Evolutionary conservation across 2,113 vertebrate genomes (phyloP), one percentile per base, ranked within the genome.

Genomic region (Festucalex cinctus): DNA sequence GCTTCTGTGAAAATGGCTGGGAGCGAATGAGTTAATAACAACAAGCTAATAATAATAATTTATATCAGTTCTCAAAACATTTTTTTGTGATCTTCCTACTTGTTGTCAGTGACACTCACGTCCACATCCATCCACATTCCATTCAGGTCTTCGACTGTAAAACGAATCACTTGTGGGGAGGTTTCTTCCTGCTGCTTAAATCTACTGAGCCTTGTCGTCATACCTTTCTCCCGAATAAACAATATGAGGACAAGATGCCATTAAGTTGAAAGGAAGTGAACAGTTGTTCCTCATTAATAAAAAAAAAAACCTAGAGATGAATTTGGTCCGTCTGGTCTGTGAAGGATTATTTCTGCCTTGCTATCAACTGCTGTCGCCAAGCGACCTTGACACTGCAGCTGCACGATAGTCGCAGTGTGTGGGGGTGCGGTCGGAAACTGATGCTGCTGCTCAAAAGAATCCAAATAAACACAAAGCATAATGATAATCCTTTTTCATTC

Each of bases 41-140:
- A 32, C 4, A 32, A 32, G n/a, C n/a, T 32, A 32, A 32, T 32
- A 32, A 32, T 32, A 32, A 32, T 32, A 32, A 32, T n/a, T n/a
- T n/a, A 32, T 44, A 24, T 17, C 7, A 59, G 56, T 59, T 39
- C 53, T 22, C 46, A 59, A 66, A 58, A 36, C 3, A 22, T 70
- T 77, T 65, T 70, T 80, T 69, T 62, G 75, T 51, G 48, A 63
- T 7, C 39, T 69, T 83, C 75, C 71, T 69, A 58, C 54, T 4
- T 32, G 57, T 51, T 63, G 43, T 56, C 54, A 26, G 63, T 32
- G 8, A 68, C 26, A 1, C 46, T 49, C 19, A 20, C 46, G 5
- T 32, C 28, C 28, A 32, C 28, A 32, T 2, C 6, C 7, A 20
- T 20, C 46, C 46, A 49, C 51, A 53, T n/a, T n/a, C 51, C 19